phyloP scores from a whole-genome alignment of 2,888 invertebrate genomes.

The Tholera decimalis region DNA sequence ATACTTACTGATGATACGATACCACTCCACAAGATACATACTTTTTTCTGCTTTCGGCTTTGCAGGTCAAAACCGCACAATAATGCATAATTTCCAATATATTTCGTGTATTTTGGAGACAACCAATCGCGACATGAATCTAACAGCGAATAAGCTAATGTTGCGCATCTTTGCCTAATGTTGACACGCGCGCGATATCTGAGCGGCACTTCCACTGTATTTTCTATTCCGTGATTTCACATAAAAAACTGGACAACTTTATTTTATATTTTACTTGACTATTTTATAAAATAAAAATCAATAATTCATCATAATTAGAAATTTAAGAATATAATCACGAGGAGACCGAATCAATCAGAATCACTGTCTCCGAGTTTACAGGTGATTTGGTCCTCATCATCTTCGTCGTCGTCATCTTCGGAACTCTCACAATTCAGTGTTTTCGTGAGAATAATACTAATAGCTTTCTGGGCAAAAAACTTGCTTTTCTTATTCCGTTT shows the following conservation, averaged over 20 bases:
- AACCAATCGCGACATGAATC: too few species aligned
- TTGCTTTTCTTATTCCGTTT: slow-evolving; percentile 20
- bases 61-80: too few species aligned
- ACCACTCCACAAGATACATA: too few species aligned
- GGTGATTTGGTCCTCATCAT: slow-evolving; percentile 13
- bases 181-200: too few species aligned
- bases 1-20: too few species aligned
- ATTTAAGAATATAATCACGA: slow-evolving; percentile 25
- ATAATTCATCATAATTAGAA: slow-evolving; percentile 16
- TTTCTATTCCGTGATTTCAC: slow-evolving; percentile 29
- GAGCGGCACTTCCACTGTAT: too few species aligned
- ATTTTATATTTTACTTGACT: slow-evolving; percentile 17
- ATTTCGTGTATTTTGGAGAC: too few species aligned
- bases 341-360: slow-evolving; percentile 25
- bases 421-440: slow-evolving; percentile 16
- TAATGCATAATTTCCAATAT: too few species aligned
- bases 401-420: slow-evolving; percentile 20
- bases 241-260: slow-evolving; percentile 13
- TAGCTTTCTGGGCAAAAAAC: slow-evolving; percentile 15
- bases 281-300: slow-evolving; percentile 21
- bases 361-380: slow-evolving; percentile 16
- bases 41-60: too few species aligned
- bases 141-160: too few species aligned
- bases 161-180: too few species aligned
- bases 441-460: slow-evolving; percentile 12